phyloP scores from a whole-genome alignment of 2,888 invertebrate species.

The Ophion ellenae region DNA sequence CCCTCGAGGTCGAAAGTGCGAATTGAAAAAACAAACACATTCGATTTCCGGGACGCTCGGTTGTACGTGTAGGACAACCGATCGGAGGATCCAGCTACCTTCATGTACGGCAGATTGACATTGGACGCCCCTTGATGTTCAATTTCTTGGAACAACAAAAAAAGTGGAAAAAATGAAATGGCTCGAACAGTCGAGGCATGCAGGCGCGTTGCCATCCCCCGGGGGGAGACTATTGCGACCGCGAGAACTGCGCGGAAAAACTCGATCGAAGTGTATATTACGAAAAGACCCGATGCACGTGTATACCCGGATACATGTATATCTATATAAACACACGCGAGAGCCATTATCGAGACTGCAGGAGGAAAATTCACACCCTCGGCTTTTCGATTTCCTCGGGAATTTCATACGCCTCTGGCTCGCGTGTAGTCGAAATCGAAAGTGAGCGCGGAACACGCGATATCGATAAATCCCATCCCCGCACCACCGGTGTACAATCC shows the following conservation, averaged over 20 bases:
- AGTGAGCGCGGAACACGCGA: conserved; percentile 48
- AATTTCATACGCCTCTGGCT: conserved; percentile 11
- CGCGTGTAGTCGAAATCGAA: conserved; percentile 41
- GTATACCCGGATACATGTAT: neutral
- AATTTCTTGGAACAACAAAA: conserved; percentile 41
- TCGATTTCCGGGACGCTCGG: neutral
- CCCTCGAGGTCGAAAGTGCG: neutral
- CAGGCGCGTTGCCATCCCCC: conserved; percentile 6
- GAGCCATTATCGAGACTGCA: conserved; percentile 46
- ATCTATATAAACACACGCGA: neutral
- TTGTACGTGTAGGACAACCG: neutral
- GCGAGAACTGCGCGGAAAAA: conserved; percentile 17
- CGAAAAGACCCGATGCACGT: conserved; percentile 10
- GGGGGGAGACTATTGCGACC: neutral
- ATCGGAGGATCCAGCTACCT: neutral
- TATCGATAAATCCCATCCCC: conserved; percentile 34
- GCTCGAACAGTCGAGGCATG: neutral
- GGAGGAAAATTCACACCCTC: conserved; percentile 49
- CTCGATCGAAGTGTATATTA: conserved; percentile 31
- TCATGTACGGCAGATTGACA: conserved; percentile 6
- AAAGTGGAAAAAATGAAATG: conserved; percentile 19
- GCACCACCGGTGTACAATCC: neutral
- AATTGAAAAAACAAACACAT: neutral
- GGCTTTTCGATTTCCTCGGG: conserved; percentile 43
- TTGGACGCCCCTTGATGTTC: conserved; percentile 19